A percentile compares a stretch with the other conserved stretches of the same genome.
phyloP scores from a whole-genome alignment of 2,797 vertebrate species.

The Hemitrygon akajei region DNA sequence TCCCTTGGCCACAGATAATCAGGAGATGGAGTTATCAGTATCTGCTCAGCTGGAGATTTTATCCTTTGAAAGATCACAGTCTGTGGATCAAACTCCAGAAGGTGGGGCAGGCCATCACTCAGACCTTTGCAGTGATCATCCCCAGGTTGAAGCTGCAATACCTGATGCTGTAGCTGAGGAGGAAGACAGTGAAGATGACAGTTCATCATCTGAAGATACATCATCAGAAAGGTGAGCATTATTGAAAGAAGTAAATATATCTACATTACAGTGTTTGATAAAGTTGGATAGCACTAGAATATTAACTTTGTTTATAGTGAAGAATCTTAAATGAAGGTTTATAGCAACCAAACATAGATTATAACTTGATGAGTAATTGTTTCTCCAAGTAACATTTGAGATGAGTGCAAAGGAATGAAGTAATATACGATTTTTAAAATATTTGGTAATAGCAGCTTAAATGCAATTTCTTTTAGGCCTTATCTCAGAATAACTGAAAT shows the following conservation, averaged over 20 bases:
- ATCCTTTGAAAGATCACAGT: conserved; percentile 12
- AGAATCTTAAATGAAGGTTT: not conserved
- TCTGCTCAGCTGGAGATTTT: conserved; percentile 27
- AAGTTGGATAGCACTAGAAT: not conserved
- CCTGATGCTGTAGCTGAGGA: not conserved
- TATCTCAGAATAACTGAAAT: too few species aligned
- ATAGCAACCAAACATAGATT: not conserved
- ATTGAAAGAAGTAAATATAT: not conserved
- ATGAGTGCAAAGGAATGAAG: not conserved
- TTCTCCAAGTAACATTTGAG: not conserved
- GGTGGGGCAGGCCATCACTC: not conserved
- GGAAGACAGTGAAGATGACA: not conserved
- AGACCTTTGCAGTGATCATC: not conserved
- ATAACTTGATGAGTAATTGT: not conserved
- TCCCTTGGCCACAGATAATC: not conserved
- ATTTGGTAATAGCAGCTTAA: too few species aligned
- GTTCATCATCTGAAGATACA: conserved; percentile 17
- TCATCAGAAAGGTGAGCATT: conserved; percentile 25
- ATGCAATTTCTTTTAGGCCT: too few species aligned
- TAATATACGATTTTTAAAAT: too few species aligned
- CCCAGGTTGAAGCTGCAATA: not conserved
- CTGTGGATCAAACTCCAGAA: not conserved
- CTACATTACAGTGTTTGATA: not conserved
- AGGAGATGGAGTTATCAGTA: conserved; percentile 19
- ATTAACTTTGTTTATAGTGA: not conserved